Percentiles rank a stretch among this genome's conserved stretches.
These are phyloP conservation scores for Bactericera cockerelli DNA, from an alignment of 1,140 invertebrate species.

Conservation along the genomic window DNA sequence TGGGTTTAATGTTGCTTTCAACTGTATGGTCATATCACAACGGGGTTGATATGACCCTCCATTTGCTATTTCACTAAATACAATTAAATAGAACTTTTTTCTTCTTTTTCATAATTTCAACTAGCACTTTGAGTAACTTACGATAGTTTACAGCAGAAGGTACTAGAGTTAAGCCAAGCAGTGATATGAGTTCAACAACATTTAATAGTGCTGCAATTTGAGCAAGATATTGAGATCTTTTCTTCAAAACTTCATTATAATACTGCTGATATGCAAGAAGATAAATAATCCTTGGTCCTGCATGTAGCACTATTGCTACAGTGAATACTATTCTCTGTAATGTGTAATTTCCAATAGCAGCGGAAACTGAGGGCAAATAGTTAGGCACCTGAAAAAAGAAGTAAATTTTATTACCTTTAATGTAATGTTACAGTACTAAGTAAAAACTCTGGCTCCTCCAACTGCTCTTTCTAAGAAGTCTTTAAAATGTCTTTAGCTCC, in stretches of 20 bases:
- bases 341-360: constrained; percentile 78
- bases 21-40: too few relatives aligned
- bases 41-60: too few relatives aligned
- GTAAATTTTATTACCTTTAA: too few relatives aligned
- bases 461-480: too few relatives aligned
- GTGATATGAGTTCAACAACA: constrained; percentile 62
- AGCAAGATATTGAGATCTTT: constrained; percentile 40
- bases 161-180: constrained; percentile 72
- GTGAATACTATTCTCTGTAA: constrained; percentile 83
- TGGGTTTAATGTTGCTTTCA: too few relatives aligned
- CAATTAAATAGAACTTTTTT: too few relatives aligned
- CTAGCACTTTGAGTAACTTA: too few relatives aligned
- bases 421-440: too few relatives aligned
- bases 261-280: constrained; percentile 51
- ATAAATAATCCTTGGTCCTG: constrained; percentile 49
- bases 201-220: constrained; percentile 54
- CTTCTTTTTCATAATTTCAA: too few relatives aligned
- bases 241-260: constrained; percentile 32
- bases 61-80: too few relatives aligned
- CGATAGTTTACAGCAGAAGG: constrained; percentile 77
- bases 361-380: constrained; percentile 83
- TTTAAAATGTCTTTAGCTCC: too few relatives aligned
- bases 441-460: too few relatives aligned
- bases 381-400: constrained; percentile 43
- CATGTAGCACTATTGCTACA: constrained; percentile 65